phyloP scores from a whole-genome alignment of 2,888 invertebrate species.

The Pyrrhosoma nymphula region DNA sequence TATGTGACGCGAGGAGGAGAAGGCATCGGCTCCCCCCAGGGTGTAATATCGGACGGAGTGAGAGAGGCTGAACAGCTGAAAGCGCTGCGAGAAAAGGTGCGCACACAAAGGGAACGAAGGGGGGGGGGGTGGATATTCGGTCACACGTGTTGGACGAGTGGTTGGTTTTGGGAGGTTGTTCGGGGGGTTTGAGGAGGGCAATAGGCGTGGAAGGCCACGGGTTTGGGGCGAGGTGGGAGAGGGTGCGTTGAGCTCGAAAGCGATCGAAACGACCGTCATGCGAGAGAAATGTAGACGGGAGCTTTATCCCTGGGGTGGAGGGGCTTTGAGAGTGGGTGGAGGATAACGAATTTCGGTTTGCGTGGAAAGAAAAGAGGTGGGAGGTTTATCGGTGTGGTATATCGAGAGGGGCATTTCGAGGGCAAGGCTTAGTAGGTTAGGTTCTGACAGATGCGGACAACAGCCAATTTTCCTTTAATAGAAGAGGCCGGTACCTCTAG shows the following conservation, averaged over 20 bases:
- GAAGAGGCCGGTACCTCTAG: neutral
- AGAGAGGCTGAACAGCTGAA: conserved; percentile 31
- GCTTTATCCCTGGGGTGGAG: conserved; percentile 14
- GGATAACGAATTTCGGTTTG: neutral
- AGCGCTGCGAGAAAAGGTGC: neutral
- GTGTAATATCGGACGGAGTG: neutral
- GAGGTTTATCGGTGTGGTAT: neutral
- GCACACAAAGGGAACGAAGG: neutral
- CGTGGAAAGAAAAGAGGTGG: neutral
- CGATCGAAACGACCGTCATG: neutral
- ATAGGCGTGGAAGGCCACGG: neutral
- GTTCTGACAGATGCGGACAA: conserved; percentile 54
- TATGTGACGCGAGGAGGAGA: too few relatives aligned
- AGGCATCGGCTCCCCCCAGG: neutral
- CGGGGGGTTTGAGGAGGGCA: neutral
- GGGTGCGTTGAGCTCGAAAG: neutral
- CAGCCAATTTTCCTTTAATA: neutral
- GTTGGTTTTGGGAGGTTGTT: neutral
- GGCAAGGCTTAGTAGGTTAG: neutral
- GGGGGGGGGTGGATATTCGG: neutral
- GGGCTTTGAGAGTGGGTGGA: neutral
- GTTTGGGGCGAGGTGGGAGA: neutral
- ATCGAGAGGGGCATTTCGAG: neutral
- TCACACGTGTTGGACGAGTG: conserved; percentile 56
- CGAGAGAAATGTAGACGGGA: neutral